Percentiles rank a stretch among this genome's conserved stretches.
phyloP scores from a whole-genome alignment of 1,140 invertebrate genomes.

The Fopius arisanus region DNA sequence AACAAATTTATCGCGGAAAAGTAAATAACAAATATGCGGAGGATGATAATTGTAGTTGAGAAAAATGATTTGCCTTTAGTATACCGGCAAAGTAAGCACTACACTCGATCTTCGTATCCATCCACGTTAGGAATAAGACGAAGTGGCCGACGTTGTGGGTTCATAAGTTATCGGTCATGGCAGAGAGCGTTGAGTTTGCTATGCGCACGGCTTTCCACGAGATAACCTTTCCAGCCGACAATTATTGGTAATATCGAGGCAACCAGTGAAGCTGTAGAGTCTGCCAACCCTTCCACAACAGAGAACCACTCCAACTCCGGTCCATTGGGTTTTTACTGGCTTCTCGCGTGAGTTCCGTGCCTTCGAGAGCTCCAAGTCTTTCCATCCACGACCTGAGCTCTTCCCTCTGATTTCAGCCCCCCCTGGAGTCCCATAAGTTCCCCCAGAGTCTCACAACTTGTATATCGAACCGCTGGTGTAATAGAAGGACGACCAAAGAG shows the following conservation, averaged over 20 bases:
- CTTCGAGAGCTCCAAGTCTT: conserved; percentile 29
- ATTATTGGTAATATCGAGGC: conserved; percentile 61
- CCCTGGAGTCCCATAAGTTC: background rate
- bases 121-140: conserved; percentile 7
- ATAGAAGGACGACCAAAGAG: conserved; percentile 21
- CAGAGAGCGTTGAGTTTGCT: conserved; percentile 43
- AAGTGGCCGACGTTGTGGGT: conserved; percentile 20
- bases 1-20: background rate
- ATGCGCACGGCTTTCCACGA: conserved; percentile 48
- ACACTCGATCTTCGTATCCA: conserved; percentile 3
- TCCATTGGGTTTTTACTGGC: background rate
- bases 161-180: conserved; percentile 50
- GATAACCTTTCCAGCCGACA: conserved; percentile 58
- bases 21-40: background rate
- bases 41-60: background rate
- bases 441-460: background rate
- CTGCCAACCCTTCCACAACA: background rate
- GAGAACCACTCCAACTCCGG: conserved; percentile 41
- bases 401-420: background rate
- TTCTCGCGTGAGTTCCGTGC: conserved; percentile 28
- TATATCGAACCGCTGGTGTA: background rate
- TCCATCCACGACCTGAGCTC: conserved; percentile 7
- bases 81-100: background rate
- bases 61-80: conserved; percentile 8
- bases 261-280: conserved; percentile 21